A percentile compares a stretch with the other conserved stretches of the same genome.
Conservation (phyloP, 2,797 vertebrate species). For the Intellagama lesueurii region DNA sequence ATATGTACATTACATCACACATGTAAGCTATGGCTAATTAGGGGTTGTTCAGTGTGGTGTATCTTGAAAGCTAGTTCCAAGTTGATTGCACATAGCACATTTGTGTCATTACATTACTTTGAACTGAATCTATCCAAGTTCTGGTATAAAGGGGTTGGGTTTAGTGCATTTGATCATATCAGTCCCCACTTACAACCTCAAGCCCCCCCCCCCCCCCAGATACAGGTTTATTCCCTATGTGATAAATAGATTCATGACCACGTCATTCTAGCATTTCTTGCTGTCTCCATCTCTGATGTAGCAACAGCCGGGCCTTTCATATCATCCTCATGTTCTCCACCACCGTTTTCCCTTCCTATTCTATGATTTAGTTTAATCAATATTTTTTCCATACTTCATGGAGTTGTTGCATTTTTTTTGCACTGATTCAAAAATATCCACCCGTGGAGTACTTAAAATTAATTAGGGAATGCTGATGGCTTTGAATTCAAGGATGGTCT, state of each 20-base stretch:
- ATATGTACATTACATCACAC: too few species aligned
- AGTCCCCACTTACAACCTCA: background rate
- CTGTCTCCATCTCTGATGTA: background rate
- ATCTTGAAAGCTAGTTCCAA: too few species aligned
- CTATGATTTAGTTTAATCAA: background rate
- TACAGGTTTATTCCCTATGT: background rate
- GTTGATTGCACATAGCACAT: too few species aligned
- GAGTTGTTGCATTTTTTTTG: conserved; percentile 13
- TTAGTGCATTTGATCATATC: background rate
- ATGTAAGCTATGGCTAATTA: too few species aligned
- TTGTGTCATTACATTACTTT: too few species aligned
- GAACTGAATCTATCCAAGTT: too few species aligned
- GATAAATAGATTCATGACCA: background rate
- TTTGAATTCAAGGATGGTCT: conserved; percentile 60
- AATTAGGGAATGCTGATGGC: conserved; percentile 52
- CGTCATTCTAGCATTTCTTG: background rate
- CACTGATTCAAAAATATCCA: conserved; percentile 48
- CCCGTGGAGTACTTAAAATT: conserved; percentile 27
- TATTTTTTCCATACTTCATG: background rate
- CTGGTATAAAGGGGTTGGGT: background rate
- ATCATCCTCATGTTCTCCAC: too few species aligned
- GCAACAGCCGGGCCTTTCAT: background rate
- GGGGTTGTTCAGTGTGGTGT: too few species aligned
- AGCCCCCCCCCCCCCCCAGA: background rate
- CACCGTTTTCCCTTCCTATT: background rate